Base-by-base conservation (phyloP, 2,888 invertebrate genomes). In the Synanthedon vespiformis region DNA sequence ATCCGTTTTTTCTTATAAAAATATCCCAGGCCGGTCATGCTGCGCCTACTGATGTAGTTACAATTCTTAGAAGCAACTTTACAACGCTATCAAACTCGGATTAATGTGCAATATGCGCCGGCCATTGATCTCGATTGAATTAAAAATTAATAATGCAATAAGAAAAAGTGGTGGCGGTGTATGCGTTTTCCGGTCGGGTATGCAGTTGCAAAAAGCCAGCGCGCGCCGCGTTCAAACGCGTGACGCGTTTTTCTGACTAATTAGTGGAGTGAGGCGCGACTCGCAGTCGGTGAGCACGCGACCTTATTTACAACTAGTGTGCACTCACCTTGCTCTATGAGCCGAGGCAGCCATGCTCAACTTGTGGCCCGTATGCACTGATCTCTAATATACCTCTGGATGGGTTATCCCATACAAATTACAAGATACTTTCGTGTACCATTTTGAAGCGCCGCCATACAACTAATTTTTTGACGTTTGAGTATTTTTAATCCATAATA, bases 241-340 rank as follows among this genome's bases (percentile, higher is more conserved):
- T 77, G 68, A 76, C 71, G 74, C 68, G 74, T 76, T 77, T 77
- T 77, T 77, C 65, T 68, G 55, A 63, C 62, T 69, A 76, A 77
- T 76, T 76, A 72, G 62, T 59, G 58, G 56, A 61, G 58, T 58
- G 58, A 58, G 67, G 34, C 34, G 34, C 34, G 34, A 34, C 34
- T 34, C 34, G 34, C 34, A 34, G 34, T 34, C 34, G 64, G 65
- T 57, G 59, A 59, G 65, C 77, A 73, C 71, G 74, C 73, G 66
- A 72, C 63, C 53, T 52, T 16, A 14, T 53, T 49, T 50, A 52
- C 48, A 51, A 51, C 4, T 16, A 48, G 4, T 48, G 48, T 48
- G 18, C 48, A 48, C 44, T 44, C 14, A 44, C 44, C 44, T n/a
- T 44, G 44, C 13, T 44, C 6, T 44, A 13, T 44, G 44, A 14